Evolutionary conservation across 2,888 invertebrate genomes (phyloP), one percentile per base, ranked within the genome.

Genomic region (Apamea sordens): DNA sequence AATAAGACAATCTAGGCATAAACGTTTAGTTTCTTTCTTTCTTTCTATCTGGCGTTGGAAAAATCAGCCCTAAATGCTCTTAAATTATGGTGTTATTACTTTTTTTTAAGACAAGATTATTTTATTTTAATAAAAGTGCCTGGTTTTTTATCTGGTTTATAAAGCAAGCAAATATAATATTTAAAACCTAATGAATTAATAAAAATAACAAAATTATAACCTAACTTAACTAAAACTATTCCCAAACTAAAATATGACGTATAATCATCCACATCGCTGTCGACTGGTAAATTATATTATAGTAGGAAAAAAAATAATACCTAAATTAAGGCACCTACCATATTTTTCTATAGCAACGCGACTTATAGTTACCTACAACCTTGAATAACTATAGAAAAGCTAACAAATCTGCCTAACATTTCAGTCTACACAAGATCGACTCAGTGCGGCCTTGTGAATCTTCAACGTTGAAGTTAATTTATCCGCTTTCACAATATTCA

Each of bases 401-500:
- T 44, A 8, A 68, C 4, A 68, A 44, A 44, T 28, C n/a, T n/a
- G 18, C 15, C 18, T 68, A 44, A 24, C 0, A 50, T 69, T 50
- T 1, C 8, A 32, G 8, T 50, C 13, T 69, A 7, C 28, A 21
- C 47, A 21, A n/a, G n/a, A 21, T 50, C 11, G 3, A 24, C 24
- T 32, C 5, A 41, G 13, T n/a, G 7, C 6, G 2, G 32, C 76
- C 76, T 64, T 76, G 41, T 44, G 53, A 11, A 44, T 77, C 64
- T 76, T 76, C 76, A 76, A 53, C 24, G n/a, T 11, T 44, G 21
- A 21, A 64, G 44, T 44, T 65, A 44, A 64, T 76, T 63, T n/a
- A 76, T 53, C 13, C 64, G 77, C 32, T 77, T 77, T 77, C 77
- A 47, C 64, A 65, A 76, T 65, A 53, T 6, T 63, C 28, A 15